Evolutionary conservation across 2,797 vertebrate genomes (phyloP).

Genomic region (Myotis pilosus): DNA sequence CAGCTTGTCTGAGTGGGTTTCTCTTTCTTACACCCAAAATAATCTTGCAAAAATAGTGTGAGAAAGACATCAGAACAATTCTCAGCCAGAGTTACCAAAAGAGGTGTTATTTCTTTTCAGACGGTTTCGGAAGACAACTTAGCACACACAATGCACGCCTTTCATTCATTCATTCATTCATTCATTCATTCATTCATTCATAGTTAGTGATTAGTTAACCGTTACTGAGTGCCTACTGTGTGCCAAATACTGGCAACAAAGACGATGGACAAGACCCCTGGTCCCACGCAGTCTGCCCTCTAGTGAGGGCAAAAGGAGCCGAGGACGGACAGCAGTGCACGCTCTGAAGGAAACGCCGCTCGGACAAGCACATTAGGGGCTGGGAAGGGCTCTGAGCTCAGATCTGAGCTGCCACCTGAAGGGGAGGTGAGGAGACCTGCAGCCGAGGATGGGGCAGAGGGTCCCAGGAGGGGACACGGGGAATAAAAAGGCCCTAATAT

Average conservation of each 20-base stretch:
- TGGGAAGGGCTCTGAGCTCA: background rate
- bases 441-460: background rate
- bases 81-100: slow-evolving; percentile 32
- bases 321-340: too few relatives aligned
- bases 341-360: rapidly evolving
- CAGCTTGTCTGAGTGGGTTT: slow-evolving; percentile 1
- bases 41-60: slow-evolving; percentile 45
- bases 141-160: background rate
- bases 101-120: background rate
- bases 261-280: background rate
- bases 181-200: background rate
- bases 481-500: background rate
- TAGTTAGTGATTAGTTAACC: background rate
- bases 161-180: background rate
- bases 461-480: background rate
- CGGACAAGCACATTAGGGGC: too few relatives aligned
- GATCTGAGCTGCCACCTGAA: background rate
- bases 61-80: slow-evolving; percentile 14
- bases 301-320: background rate
- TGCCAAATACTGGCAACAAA: background rate
- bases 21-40: slow-evolving; percentile 27
- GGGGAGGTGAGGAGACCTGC: background rate
- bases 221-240: background rate
- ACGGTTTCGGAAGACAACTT: slow-evolving; percentile 8
- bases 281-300: background rate